Conservation (phyloP, 2,888 invertebrate species). For the Tetrapedia diversipes region DNA sequence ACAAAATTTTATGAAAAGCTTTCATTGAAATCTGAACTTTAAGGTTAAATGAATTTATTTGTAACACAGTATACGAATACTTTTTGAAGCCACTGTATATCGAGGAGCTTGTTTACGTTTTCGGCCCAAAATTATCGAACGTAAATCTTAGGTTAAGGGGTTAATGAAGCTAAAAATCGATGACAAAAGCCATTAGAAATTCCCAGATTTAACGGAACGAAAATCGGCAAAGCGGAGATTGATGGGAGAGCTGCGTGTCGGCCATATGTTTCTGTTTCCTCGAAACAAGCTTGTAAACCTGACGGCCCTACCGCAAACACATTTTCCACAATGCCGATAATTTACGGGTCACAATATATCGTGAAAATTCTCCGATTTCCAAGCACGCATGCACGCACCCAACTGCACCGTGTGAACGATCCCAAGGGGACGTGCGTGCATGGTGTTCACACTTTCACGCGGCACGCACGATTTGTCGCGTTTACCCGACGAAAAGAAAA, state of each 20-base stretch:
- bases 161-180: no score
- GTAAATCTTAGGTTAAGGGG: no score
- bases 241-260: background rate
- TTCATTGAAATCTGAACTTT: no score
- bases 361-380: conserved; percentile 42
- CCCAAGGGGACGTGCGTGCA: background rate
- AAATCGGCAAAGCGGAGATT: background rate
- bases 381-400: conserved; percentile 26
- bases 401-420: conserved; percentile 26
- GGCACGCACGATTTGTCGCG: conserved; percentile 43
- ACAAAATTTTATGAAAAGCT: no score
- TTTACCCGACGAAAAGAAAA: conserved; percentile 36
- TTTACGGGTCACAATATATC: conserved; percentile 45
- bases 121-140: no score
- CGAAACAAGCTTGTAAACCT: conserved; percentile 9
- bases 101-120: no score
- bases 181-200: background rate
- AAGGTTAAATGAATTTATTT: no score
- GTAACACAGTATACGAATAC: no score
- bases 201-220: background rate
- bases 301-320: conserved; percentile 19
- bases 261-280: conserved; percentile 21
- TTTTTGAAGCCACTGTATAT: no score
- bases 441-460: conserved; percentile 25
- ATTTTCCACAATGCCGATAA: conserved; percentile 36